Percentiles rank a stretch among this genome's conserved stretches.
phyloP scores from a whole-genome alignment of 2,113 vertebrate genomes.

The Orycteropus afer region DNA sequence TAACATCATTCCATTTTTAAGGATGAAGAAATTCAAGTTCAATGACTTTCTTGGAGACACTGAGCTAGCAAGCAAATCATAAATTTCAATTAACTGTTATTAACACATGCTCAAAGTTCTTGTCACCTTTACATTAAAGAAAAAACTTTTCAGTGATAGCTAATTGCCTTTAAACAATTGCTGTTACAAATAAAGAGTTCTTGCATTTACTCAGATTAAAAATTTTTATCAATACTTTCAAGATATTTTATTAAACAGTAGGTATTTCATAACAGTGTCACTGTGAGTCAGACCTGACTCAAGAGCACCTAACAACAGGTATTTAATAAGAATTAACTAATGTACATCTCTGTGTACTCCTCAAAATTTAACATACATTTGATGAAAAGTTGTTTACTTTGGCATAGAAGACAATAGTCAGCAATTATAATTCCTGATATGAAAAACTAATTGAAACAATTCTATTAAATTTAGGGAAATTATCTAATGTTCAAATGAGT shows the following conservation, averaged over 20 bases:
- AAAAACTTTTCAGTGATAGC: not conserved
- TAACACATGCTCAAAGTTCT: not conserved
- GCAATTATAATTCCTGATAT: not conserved
- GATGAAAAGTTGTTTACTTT: constrained; percentile 18
- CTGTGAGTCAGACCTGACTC: not conserved
- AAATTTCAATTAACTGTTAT: not conserved
- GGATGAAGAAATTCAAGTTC: not conserved
- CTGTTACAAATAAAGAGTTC: not conserved
- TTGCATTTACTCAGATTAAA: constrained; percentile 10
- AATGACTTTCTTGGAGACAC: not conserved
- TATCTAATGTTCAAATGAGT: not conserved
- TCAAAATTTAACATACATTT: constrained; percentile 1
- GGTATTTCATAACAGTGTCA: not conserved
- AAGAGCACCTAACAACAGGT: not conserved
- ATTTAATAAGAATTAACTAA: not conserved
- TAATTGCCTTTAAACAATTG: constrained; percentile 10
- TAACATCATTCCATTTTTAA: not conserved
- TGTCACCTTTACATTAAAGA: not conserved
- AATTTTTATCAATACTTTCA: not conserved
- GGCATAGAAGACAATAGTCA: not conserved
- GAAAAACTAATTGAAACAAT: not conserved
- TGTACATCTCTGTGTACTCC: not conserved
- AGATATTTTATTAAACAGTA: not conserved
- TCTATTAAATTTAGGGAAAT: constrained; percentile 14
- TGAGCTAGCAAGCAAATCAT: not conserved